phyloP scores from a whole-genome alignment of 2,888 invertebrate genomes.

The Chrysolina haemoptera region DNA sequence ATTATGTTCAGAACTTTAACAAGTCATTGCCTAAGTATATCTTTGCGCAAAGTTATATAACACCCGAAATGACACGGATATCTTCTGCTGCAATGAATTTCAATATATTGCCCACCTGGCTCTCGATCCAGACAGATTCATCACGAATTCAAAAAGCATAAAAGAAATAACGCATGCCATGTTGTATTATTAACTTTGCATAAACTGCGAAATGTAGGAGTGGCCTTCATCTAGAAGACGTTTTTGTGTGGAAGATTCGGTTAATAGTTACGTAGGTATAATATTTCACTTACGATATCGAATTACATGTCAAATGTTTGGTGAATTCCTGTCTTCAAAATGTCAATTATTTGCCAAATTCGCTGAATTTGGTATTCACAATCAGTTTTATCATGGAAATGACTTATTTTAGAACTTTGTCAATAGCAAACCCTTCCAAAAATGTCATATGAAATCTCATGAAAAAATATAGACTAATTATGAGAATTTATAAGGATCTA shows the following conservation, averaged over 20 bases:
- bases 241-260: not conserved
- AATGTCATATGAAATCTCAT: too few species aligned
- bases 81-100: slow-evolving; percentile 12
- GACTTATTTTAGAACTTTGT: too few species aligned
- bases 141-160: slow-evolving; percentile 1
- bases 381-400: too few species aligned
- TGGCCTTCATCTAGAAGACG: not conserved
- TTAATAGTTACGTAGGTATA: not conserved
- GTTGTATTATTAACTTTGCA: not conserved
- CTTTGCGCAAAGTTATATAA: slow-evolving; percentile 8
- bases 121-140: slow-evolving; percentile 4
- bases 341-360: too few species aligned
- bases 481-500: too few species aligned
- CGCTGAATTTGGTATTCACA: too few species aligned
- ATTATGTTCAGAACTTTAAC: too few species aligned
- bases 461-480: too few species aligned
- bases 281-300: not conserved
- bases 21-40: too few species aligned
- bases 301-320: too few species aligned
- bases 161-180: slow-evolving; percentile 22
- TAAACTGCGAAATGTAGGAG: slow-evolving; percentile 12
- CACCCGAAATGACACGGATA: slow-evolving; percentile 13
- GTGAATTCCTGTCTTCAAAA: too few species aligned
- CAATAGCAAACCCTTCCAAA: too few species aligned
- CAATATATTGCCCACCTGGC: slow-evolving; percentile 19